Percentiles rank a stretch among this genome's conserved stretches.
Evolutionary conservation across 2,888 invertebrate species (phyloP).

Genomic region (Aplocera efformata): DNA sequence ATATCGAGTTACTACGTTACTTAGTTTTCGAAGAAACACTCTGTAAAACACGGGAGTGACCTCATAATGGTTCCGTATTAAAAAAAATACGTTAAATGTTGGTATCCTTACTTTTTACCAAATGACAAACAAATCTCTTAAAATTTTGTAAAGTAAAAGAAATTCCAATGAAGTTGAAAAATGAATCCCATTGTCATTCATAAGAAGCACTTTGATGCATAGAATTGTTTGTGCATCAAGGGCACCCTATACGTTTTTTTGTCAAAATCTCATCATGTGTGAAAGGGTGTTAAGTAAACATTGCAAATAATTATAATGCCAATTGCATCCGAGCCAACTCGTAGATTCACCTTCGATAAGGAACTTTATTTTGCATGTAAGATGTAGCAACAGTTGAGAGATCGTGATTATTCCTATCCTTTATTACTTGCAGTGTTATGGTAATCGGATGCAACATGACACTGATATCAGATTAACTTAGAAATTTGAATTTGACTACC

Average conservation of each 20-base stretch:
- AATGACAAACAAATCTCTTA: too few relatives aligned
- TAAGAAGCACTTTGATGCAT: constrained; percentile 49
- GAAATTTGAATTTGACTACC: constrained; percentile 48
- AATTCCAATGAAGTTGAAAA: constrained; percentile 19
- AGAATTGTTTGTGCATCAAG: constrained; percentile 35
- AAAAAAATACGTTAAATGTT: too few relatives aligned
- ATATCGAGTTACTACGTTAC: too few relatives aligned
- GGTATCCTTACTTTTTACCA: too few relatives aligned
- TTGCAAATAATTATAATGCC: constrained; percentile 79
- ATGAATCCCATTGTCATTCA: constrained; percentile 42
- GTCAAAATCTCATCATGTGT: constrained; percentile 75
- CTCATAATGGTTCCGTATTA: too few relatives aligned
- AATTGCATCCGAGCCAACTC: constrained; percentile 63
- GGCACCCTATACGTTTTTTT: constrained; percentile 55
- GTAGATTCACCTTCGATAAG: constrained; percentile 66
- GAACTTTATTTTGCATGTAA: constrained; percentile 71
- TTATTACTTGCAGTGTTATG: constrained; percentile 69
- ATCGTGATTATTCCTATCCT: constrained; percentile 61
- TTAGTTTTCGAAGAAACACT: too few relatives aligned
- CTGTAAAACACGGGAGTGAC: too few relatives aligned
- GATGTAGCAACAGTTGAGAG: constrained; percentile 55
- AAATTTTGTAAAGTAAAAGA: background rate
- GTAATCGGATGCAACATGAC: constrained; percentile 71
- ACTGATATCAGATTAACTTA: constrained; percentile 76
- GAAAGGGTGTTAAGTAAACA: constrained; percentile 82